Evolutionary conservation across 2,888 invertebrate species (phyloP), one percentile per base, ranked within the genome.

Genomic region (Scaeva pyrastri): DNA sequence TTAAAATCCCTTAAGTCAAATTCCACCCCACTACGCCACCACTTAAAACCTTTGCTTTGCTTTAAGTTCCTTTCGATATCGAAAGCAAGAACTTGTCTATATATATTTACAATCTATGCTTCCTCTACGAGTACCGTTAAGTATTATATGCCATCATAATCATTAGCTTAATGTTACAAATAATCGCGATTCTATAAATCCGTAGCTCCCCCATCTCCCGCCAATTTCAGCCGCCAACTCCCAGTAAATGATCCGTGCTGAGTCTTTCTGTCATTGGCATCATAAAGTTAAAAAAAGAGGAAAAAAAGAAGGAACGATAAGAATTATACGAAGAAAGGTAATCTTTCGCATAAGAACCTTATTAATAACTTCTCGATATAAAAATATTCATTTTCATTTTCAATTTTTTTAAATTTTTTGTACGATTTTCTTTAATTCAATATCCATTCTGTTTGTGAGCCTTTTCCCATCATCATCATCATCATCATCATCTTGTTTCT

Each of bases 91-190:
- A 50, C 39, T 11, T 11, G 19, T 36, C 10, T 16, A 0, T 12
- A 39, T 6, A 21, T 39, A n/a, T n/a, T n/a, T n/a, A n/a, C n/a
- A 60, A 19, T 41, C 6, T 11, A 16, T 10, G 6, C 12, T 16
- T 8, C 12, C n/a, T 58, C 14, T 23, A 16, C 3, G n/a, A 12
- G 6, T 43, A 43, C n/a, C 10, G 5, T 6, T 43, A 21, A 11
- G 11, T 50, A 48, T 62, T 68, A 36, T 58, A 43, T 14, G 4
- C 10, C 68, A 68, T 73, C 76, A 81, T 79, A 62, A 77, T 86
- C 82, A 86, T 86, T 86, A 86, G 82, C 82, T 73, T 86, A 71
- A 86, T 86, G 77, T 77, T 71, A 82, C 64, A 86, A 86, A 86
- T 82, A 86, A 86, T 86, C 86, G 73, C 21, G 77, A 82, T 86